Evolutionary conservation across 2,888 invertebrate species (phyloP).

Genomic region (Halictus ligatus): DNA sequence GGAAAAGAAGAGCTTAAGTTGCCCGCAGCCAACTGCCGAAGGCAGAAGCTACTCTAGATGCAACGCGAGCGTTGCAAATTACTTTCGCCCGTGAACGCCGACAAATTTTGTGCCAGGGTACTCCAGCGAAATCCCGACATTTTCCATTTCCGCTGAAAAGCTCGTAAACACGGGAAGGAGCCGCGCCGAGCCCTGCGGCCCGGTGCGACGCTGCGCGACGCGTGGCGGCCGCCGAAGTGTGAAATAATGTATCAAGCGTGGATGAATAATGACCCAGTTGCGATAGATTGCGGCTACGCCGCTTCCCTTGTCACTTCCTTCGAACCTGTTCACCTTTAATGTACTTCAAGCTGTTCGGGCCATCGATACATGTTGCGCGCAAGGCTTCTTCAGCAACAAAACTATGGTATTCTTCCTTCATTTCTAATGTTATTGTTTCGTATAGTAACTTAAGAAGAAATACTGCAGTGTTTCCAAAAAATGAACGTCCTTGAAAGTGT

Average conservation of each 20-base stretch:
- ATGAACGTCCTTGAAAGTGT: too few relatives aligned
- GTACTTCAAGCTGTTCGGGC: conserved; percentile 1
- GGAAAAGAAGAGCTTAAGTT: conserved; percentile 5
- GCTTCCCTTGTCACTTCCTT: conserved; percentile 27
- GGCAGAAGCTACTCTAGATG: conserved; percentile 66
- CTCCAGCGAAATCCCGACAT: conserved; percentile 66
- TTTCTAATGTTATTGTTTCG: too few relatives aligned
- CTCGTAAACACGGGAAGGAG: conserved; percentile 60
- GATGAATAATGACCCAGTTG: conserved; percentile 62
- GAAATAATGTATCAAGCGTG: conserved; percentile 68
- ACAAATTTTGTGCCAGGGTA: conserved; percentile 57
- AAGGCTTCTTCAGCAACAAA: background rate
- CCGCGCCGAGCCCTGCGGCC: conserved; percentile 9
- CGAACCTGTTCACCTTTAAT: conserved; percentile 30
- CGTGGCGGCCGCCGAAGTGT: conserved; percentile 51
- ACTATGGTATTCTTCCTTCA: background rate
- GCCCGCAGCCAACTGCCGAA: conserved; percentile 36
- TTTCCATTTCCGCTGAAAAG: conserved; percentile 67
- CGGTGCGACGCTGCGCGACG: background rate
- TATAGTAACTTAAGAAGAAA: too few relatives aligned
- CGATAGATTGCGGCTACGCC: conserved; percentile 46
- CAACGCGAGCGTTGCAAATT: conserved; percentile 60
- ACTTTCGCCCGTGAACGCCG: conserved; percentile 58
- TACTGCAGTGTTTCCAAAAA: too few relatives aligned
- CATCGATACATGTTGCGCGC: background rate